These are phyloP conservation scores for Parus major DNA, from an alignment of 2,113 vertebrate genomes.

Conservation along the genomic window DNA sequence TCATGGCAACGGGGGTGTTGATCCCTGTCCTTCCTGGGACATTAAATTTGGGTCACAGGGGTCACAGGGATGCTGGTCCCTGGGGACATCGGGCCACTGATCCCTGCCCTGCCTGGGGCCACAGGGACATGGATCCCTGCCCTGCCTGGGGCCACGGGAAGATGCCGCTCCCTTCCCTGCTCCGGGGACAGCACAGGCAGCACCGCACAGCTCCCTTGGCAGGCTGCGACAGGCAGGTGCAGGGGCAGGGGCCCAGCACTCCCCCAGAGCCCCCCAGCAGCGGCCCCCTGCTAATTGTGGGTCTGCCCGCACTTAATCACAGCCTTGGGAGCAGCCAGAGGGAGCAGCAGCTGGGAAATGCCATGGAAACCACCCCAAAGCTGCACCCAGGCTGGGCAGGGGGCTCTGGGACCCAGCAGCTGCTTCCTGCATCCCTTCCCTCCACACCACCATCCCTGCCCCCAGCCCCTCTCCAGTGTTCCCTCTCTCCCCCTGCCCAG, in stretches of 20 bases:
- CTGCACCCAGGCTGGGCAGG: not conserved
- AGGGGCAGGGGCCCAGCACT: not conserved
- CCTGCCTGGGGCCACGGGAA: not conserved
- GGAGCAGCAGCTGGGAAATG: not conserved
- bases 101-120: not conserved
- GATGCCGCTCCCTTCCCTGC: not conserved
- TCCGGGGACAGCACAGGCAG: not conserved
- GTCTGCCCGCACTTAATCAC: slow-evolving; percentile 14
- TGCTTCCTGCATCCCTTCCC: not conserved
- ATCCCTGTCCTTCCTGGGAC: not conserved
- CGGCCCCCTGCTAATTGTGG: not conserved
- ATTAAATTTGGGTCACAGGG: not conserved
- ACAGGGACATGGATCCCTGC: not conserved
- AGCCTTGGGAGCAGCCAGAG: slow-evolving; percentile 3
- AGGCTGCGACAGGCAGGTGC: not conserved
- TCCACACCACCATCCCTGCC: not conserved
- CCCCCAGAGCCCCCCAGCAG: not conserved
- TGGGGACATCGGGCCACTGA: not conserved
- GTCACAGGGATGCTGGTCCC: not conserved
- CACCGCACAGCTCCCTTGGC: not conserved
- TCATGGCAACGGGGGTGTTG: too few relatives aligned
- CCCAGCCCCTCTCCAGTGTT: not conserved
- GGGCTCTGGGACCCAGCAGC: not conserved
- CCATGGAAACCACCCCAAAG: not conserved
- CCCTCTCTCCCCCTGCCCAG: not conserved